Evolutionary conservation across 2,113 vertebrate genomes (phyloP).

Genomic region (Oreochromis tanganicae): DNA sequence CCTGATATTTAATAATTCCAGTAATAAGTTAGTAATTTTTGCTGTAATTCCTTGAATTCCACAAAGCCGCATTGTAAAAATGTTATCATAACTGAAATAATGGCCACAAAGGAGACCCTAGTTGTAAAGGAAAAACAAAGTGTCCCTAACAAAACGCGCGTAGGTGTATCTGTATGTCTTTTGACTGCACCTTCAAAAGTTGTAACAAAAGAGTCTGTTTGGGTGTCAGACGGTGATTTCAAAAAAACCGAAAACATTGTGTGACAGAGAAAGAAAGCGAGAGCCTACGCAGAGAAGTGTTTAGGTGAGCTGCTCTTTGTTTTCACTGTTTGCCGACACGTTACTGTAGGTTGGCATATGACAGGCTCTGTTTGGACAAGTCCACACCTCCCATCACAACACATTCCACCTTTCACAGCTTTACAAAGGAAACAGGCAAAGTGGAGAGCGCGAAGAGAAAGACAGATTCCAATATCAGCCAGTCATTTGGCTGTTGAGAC

Average conservation of each 20-base stretch:
- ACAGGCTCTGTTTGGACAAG: slow-evolving; percentile 60
- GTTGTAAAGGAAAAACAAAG: neutral
- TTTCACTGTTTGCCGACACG: slow-evolving; percentile 27
- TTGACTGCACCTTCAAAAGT: neutral
- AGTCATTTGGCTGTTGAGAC: slow-evolving; percentile 92
- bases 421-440: slow-evolving; percentile 32
- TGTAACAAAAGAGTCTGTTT: neutral
- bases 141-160: neutral
- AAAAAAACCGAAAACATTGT: neutral
- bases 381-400: slow-evolving; percentile 58
- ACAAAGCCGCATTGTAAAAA: neutral
- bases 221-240: neutral
- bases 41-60: neutral
- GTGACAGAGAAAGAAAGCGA: neutral
- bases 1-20: neutral
- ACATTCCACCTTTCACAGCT: slow-evolving; percentile 58
- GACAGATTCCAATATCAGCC: slow-evolving; percentile 81
- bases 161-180: neutral
- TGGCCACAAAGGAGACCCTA: neutral
- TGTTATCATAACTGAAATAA: neutral
- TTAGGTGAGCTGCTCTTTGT: slow-evolving; percentile 39
- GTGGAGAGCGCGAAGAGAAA: slow-evolving; percentile 32
- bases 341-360: slow-evolving; percentile 29
- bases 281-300: neutral
- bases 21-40: neutral